Percentiles rank a stretch among this genome's conserved stretches.
Conservation (phyloP, 2,888 invertebrate genomes). For the Nyleta sp. region DNA sequence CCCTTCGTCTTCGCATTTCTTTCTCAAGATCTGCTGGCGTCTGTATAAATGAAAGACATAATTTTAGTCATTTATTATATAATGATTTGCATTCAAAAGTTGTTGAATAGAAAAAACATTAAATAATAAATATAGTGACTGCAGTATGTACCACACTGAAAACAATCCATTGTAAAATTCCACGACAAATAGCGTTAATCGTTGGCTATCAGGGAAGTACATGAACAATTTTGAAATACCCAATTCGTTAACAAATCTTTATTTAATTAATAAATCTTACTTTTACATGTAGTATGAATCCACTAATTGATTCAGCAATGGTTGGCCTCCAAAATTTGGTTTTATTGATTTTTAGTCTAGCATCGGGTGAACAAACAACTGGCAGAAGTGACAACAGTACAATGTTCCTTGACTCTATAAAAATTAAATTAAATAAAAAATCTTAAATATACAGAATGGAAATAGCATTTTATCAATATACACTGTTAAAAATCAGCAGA, state of each 20-base stretch:
- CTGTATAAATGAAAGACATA: too few species aligned
- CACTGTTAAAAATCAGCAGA: too few species aligned
- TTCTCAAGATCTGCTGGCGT: constrained; percentile 28
- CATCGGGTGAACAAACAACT: constrained; percentile 42
- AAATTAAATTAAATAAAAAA: background rate
- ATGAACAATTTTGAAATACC: background rate
- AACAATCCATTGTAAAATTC: too few species aligned
- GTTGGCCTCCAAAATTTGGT: constrained; percentile 38
- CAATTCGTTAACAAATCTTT: background rate
- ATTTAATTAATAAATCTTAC: constrained; percentile 10
- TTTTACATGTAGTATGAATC: constrained; percentile 53
- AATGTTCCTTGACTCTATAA: constrained; percentile 14
- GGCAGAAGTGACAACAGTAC: constrained; percentile 31
- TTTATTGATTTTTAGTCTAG: constrained; percentile 30
- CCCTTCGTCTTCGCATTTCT: constrained; percentile 3
- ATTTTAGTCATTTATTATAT: too few species aligned
- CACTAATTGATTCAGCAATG: constrained; percentile 43
- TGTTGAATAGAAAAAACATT: background rate
- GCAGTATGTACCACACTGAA: too few species aligned
- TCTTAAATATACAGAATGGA: background rate
- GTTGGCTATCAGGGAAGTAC: too few species aligned
- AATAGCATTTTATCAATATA: background rate
- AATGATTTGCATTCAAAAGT: background rate
- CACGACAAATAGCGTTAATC: too few species aligned
- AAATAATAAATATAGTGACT: too few species aligned